Evolutionary conservation across 2,797 vertebrate genomes (phyloP).

Genomic region (Falco naumanni): DNA sequence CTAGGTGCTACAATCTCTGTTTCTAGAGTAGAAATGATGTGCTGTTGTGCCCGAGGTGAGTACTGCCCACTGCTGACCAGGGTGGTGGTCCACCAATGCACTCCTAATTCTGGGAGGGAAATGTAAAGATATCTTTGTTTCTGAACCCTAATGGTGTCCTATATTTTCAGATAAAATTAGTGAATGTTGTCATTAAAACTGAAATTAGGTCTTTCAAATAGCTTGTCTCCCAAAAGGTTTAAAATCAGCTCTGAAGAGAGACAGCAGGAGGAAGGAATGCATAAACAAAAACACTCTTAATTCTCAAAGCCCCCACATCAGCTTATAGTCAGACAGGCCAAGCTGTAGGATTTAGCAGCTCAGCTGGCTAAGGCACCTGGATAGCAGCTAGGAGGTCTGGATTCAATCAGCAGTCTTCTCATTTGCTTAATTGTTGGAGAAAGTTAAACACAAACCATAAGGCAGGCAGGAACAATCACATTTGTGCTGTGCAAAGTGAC

Average conservation of each 20-base stretch:
- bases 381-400: slow-evolving; percentile 43
- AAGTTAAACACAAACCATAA: slow-evolving; percentile 63
- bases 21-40: background rate
- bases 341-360: slow-evolving; percentile 69
- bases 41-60: background rate
- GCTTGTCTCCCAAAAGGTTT: slow-evolving; percentile 27
- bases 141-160: background rate
- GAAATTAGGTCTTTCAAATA: slow-evolving; percentile 40
- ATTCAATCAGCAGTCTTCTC: slow-evolving; percentile 55
- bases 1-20: background rate
- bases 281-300: slow-evolving; percentile 65
- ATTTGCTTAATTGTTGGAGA: slow-evolving; percentile 67
- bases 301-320: slow-evolving; percentile 64
- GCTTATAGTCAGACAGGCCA: slow-evolving; percentile 63
- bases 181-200: slow-evolving; percentile 18
- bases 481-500: slow-evolving; percentile 21
- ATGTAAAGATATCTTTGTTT: background rate
- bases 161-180: background rate
- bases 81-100: background rate
- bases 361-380: slow-evolving; percentile 65
- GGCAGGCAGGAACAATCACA: slow-evolving; percentile 33
- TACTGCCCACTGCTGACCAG: background rate
- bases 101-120: background rate
- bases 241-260: slow-evolving; percentile 32
- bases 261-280: slow-evolving; percentile 49